Evolutionary conservation across 1,140 invertebrate species (phyloP), one percentile per base, ranked within the genome.

Genomic region (Cotesia glomerata): DNA sequence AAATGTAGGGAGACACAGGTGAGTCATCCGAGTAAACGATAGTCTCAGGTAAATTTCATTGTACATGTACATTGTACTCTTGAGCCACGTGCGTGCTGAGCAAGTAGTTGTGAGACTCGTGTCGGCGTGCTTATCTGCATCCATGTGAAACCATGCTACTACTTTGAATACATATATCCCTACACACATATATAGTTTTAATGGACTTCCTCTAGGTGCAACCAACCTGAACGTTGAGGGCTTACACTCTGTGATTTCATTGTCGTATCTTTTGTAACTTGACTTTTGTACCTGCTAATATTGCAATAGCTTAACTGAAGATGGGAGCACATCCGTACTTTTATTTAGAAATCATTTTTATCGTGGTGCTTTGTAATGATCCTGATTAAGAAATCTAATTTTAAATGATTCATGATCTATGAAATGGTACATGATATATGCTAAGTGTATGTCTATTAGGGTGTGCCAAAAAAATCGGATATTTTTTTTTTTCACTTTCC

Each of bases 151-250:
- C 68, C 39, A 79, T 70, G 71, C 73, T 72, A 71, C 5, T 45
- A 45, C 39, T 45, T 45, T 45, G 11, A 9, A 45, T 45, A 45
- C 11, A 45, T 45, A 45, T 45, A 45, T 11, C 7, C 39, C 1
- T 5, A 45, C 11, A 62, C 79, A 75, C 75, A 76, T 74, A 77
- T 78, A 71, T 78, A 76, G 75, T 64, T 71, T 76, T 71, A 81
- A 83, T 83, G 79, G 70, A 81, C 79, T 84, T 83, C 81, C 81
- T 78, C 78, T 74, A 77, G 45, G 39, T 74, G 75, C 81, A 83
- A 39, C 83, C 78, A 80, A 84, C 82, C 81, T 83, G 80, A 82
- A 85, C 82, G 72, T 52, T 72, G 11, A 36, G 61, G 77, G 80
- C 78, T 73, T 26, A 77, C 70, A 72, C 74, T 76, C 76, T 73